Percentiles rank a stretch among this genome's conserved stretches.
phyloP scores from a whole-genome alignment of 2,888 invertebrate genomes.

The Shargacucullia verbasci region DNA sequence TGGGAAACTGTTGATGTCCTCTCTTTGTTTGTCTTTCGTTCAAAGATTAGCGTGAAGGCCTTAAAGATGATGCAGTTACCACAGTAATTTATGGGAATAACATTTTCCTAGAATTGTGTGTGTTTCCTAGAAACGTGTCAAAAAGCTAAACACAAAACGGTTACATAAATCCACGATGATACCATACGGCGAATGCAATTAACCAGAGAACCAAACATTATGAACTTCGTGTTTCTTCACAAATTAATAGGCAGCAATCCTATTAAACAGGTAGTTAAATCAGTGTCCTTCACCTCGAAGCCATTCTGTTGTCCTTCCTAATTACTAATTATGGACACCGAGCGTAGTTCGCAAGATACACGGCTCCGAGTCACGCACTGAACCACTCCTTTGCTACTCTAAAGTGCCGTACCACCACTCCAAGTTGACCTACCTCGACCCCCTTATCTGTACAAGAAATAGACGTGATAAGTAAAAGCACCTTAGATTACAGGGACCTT shows the following conservation, averaged over 20 bases:
- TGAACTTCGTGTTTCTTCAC: conserved; percentile 5
- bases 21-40: neutral
- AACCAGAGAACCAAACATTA: conserved; percentile 9
- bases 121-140: conserved; percentile 18
- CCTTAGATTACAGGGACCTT: conserved; percentile 55
- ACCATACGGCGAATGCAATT: too few species aligned
- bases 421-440: conserved; percentile 47
- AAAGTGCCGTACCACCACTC: conserved; percentile 45
- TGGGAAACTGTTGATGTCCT: neutral
- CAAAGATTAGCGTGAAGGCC: neutral
- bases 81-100: neutral
- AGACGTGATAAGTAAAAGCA: conserved; percentile 30
- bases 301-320: conserved; percentile 65
- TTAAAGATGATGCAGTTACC: too few species aligned
- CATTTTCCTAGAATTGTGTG: conserved; percentile 1
- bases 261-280: conserved; percentile 57
- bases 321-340: conserved; percentile 68
- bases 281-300: conserved; percentile 65
- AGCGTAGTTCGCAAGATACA: conserved; percentile 70
- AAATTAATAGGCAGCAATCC: conserved; percentile 45
- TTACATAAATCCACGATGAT: too few species aligned
- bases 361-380: conserved; percentile 71
- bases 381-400: conserved; percentile 65
- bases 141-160: conserved; percentile 4
- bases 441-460: conserved; percentile 28